phyloP scores from a whole-genome alignment of 2,113 vertebrate species.

The Pampusana beccarii region DNA sequence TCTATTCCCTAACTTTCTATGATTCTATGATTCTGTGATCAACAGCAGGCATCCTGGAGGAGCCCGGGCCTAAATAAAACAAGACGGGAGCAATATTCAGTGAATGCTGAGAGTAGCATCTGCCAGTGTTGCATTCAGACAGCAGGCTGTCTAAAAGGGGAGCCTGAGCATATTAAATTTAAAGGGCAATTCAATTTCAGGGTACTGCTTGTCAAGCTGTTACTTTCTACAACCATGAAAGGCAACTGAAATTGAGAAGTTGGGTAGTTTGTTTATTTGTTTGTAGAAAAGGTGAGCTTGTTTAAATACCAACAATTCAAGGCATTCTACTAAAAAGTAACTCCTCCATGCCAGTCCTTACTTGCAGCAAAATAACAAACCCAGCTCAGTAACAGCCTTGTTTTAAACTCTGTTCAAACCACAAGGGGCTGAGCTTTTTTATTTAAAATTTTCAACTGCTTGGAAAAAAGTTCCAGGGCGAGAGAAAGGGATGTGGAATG shows the following conservation, averaged over 20 bases:
- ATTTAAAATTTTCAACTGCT: not conserved
- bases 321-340: not conserved
- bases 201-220: slow-evolving; percentile 2
- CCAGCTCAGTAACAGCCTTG: not conserved
- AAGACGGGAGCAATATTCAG: not conserved
- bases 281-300: not conserved
- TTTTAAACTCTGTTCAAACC: not conserved
- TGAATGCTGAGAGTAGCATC: not conserved
- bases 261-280: not conserved
- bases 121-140: slow-evolving; percentile 2
- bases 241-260: not conserved
- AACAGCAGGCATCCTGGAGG: not conserved
- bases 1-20: too few species aligned
- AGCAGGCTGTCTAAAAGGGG: slow-evolving; percentile 17
- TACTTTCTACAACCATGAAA: not conserved
- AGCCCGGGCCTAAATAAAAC: not conserved
- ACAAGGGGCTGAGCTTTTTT: not conserved
- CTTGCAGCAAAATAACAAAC: not conserved
- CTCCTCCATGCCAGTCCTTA: not conserved
- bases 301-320: not conserved
- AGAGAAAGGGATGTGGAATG: not conserved
- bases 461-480: not conserved
- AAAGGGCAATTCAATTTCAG: slow-evolving; percentile 50
- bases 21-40: too few species aligned
- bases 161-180: not conserved